Percentiles rank a stretch among this genome's conserved stretches.
phyloP scores from a whole-genome alignment of 1,140 invertebrate genomes.

The Plodia interpunctella region DNA sequence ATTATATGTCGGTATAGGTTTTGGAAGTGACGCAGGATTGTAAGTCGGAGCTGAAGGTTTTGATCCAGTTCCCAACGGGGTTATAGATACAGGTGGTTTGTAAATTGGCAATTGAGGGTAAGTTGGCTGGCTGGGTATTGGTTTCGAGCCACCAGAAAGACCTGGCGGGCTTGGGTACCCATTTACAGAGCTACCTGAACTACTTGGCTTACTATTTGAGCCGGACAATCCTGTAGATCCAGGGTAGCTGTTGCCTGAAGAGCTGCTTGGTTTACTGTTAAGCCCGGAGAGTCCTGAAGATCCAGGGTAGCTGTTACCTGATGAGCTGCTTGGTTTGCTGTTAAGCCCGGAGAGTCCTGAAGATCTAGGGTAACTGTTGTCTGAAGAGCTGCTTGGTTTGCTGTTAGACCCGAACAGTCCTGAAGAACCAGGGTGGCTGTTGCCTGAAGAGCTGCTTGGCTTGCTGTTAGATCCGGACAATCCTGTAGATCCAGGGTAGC shows the following conservation, averaged over 20 bases:
- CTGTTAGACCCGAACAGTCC: conserved; percentile 3
- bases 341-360: not conserved
- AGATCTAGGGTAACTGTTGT: not conserved
- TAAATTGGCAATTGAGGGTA: not conserved
- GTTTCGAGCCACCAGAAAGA: not conserved
- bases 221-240: not conserved
- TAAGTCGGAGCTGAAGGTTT: not conserved
- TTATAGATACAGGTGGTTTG: conserved; percentile 19
- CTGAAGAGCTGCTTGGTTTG: conserved; percentile 8
- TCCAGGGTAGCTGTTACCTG: not conserved
- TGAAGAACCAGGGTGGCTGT: conserved; percentile 17
- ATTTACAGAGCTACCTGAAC: conserved; percentile 13
- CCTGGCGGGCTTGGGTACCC: conserved; percentile 19
- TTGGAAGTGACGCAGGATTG: not conserved
- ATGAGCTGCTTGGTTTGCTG: too few species aligned
- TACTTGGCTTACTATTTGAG: not conserved
- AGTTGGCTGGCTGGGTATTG: conserved; percentile 5
- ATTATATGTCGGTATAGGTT: not conserved
- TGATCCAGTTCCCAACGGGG: not conserved
- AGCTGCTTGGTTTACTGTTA: not conserved
- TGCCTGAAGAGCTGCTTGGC: not conserved
- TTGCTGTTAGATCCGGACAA: not conserved
- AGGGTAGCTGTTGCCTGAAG: not conserved
- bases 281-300: not conserved
- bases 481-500: conserved; percentile 1